phyloP scores from a whole-genome alignment of 2,888 invertebrate species.

The Drosophila mayaguana region DNA sequence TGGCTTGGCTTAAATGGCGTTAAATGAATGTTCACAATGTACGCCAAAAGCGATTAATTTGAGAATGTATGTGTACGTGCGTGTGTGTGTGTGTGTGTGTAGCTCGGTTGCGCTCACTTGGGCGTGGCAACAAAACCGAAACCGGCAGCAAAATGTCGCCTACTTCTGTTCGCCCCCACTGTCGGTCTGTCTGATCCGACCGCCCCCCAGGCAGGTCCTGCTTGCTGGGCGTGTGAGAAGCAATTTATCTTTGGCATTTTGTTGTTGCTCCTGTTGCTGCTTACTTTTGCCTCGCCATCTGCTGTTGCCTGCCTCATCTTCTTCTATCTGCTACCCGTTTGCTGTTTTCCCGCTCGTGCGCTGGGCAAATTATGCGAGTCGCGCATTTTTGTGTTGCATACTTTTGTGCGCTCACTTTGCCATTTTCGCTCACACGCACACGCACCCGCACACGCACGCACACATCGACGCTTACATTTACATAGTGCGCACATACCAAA shows the following conservation, averaged over 20 bases:
- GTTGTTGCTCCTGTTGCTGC: constrained; percentile 53
- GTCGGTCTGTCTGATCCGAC: no score
- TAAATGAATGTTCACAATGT: constrained; percentile 70
- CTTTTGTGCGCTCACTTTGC: constrained; percentile 48
- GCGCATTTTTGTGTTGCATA: constrained; percentile 73
- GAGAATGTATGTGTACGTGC: constrained; percentile 26
- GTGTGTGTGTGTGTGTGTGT: constrained; percentile 1
- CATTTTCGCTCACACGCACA: neutral
- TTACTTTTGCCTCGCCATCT: constrained; percentile 30
- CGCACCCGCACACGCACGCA: neutral
- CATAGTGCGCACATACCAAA: constrained; percentile 55
- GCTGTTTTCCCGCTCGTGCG: constrained; percentile 4
- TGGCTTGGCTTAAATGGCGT: constrained; percentile 67
- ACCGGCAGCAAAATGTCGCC: constrained; percentile 30
- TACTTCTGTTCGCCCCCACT: constrained; percentile 10
- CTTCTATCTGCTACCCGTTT: constrained; percentile 1
- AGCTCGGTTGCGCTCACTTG: neutral
- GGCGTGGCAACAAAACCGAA: constrained; percentile 30
- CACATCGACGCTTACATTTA: constrained; percentile 3
- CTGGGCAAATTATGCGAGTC: constrained; percentile 67
- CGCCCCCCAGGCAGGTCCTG: no score
- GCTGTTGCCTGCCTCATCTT: neutral
- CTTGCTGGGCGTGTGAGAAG: constrained; percentile 42
- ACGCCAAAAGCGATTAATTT: constrained; percentile 71
- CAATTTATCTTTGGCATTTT: constrained; percentile 71